Evolutionary conservation across 2,113 vertebrate species (phyloP), one percentile per base, ranked within the genome.

Genomic region (Xenopus borealis): DNA sequence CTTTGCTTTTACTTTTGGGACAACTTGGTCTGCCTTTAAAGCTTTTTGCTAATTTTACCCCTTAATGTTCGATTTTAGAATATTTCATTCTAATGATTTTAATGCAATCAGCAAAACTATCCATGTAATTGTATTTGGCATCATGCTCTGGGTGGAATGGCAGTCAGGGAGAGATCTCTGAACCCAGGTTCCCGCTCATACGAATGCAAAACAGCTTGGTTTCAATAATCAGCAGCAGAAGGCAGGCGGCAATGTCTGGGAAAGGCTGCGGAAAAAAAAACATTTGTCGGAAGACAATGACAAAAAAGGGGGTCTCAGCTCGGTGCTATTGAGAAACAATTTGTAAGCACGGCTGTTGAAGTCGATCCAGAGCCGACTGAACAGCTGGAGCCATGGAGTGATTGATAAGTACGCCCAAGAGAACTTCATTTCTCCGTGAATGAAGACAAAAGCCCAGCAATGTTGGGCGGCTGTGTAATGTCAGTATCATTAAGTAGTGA

Each of bases 311-410:
- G 88, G 87, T 93, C 92, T 93, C 93, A 66, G 87, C 93, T 94
- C 91, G 89, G 91, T 87, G 90, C 94, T 92, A 96, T 96, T 97
- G 95, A 98, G 89, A 95, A 92, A 94, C 94, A 96, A 98, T 98
- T 98, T 98, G 96, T 98, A 96, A 95, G 95, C 91, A 91, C 88
- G 92, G 91, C 89, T 91, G 93, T 92, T 86, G 94, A 95, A 94
- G 94, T 92, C 91, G 86, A 93, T 95, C 95, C 94, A 94, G 95
- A 97, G 94, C 89, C 93, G 92, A 81, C 89, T 80, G 93, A 97
- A 97, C 96, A 98, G 96, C 96, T 98, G 96, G 95, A 97, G 94
- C 94, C 93, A 91, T 85, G 85, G 87, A 89, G 92, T 96, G 96
- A 98, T 96, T 96, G 96, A 98, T 98, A 94, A 95, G 94, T 89